Percentiles rank a stretch among this genome's conserved stretches.
These are phyloP conservation scores for Hirundo rustica DNA, from an alignment of 2,797 vertebrate species.

Conservation along the genomic window DNA sequence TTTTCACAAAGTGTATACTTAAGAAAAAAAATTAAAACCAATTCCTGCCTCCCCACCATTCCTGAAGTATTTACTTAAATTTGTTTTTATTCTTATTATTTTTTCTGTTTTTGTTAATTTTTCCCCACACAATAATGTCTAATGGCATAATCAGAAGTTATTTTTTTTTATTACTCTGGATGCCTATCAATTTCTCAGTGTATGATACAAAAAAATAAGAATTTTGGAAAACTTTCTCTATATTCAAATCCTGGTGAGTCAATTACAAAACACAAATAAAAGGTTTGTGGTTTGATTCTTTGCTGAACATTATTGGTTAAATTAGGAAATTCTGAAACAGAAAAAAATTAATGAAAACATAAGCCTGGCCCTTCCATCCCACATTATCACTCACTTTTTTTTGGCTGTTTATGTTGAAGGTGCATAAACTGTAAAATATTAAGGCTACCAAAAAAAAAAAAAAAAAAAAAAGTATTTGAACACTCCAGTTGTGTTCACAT, in stretches of 20 bases:
- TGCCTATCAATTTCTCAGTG: neutral
- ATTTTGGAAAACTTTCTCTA: neutral
- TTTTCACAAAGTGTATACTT: neutral
- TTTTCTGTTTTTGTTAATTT: neutral
- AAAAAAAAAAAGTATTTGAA: neutral
- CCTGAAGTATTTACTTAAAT: neutral
- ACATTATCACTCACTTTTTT: neutral
- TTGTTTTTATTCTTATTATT: neutral
- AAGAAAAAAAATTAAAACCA: neutral
- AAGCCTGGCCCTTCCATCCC: neutral
- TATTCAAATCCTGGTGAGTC: neutral
- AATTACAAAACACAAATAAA: neutral
- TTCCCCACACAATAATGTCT: neutral
- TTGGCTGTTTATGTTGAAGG: neutral
- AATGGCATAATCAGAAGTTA: neutral
- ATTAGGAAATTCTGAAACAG: neutral
- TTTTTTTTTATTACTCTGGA: neutral
- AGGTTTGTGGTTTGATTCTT: neutral
- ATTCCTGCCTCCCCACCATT: fast-evolving
- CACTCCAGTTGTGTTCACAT: neutral
- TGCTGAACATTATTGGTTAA: neutral
- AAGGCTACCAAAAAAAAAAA: neutral
- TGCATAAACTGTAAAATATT: neutral
- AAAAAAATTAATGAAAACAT: neutral
- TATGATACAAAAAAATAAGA: neutral